Evolutionary conservation across 2,113 vertebrate genomes (phyloP).

Genomic region (Charadrius vociferus): DNA sequence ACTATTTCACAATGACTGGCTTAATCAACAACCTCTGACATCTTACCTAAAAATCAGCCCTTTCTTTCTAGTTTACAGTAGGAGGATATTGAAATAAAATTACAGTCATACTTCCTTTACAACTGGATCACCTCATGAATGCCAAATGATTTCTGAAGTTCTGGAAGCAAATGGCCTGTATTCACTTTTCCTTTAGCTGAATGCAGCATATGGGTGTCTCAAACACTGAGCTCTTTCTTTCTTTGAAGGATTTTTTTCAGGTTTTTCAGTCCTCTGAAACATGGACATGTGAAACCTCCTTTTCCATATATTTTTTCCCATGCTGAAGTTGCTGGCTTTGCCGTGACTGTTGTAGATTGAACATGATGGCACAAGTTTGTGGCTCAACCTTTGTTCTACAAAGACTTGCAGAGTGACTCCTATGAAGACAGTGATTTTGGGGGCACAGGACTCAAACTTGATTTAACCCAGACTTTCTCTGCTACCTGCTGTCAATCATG

Average conservation of each 20-base stretch:
- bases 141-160: background rate
- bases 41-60: background rate
- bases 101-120: background rate
- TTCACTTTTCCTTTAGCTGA: background rate
- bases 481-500: background rate
- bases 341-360: background rate
- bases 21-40: background rate
- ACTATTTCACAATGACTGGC: background rate
- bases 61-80: background rate
- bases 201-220: background rate
- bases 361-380: background rate
- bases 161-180: background rate
- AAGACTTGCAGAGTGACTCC: background rate
- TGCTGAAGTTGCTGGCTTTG: background rate
- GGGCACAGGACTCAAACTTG: background rate
- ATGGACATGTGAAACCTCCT: fast-evolving
- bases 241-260: background rate
- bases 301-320: background rate
- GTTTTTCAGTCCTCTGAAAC: background rate
- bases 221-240: background rate
- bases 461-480: background rate
- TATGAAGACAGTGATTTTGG: background rate
- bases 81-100: background rate
- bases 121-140: background rate
- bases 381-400: background rate